These are phyloP conservation scores for Picus viridis DNA, from an alignment of 2,797 vertebrate species.

Conservation along the genomic window DNA sequence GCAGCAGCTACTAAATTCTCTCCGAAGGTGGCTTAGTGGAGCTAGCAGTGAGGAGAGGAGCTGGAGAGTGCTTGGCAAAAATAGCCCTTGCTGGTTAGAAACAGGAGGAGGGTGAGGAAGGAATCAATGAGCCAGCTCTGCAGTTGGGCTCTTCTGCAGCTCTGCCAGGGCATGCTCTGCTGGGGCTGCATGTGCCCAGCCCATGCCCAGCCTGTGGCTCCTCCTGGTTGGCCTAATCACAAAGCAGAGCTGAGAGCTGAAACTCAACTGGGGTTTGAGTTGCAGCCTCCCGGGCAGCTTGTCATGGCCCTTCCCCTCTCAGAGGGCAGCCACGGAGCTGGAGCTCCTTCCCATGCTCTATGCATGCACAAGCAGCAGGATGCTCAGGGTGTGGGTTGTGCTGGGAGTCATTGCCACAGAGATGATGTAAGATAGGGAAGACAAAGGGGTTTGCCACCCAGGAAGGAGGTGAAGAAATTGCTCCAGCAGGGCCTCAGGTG, in stretches of 20 bases:
- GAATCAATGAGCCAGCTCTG: neutral
- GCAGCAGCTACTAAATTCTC: neutral
- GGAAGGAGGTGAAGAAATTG: neutral
- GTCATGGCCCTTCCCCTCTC: neutral
- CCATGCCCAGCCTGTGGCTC: neutral
- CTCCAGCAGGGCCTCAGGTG: neutral
- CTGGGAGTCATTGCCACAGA: neutral
- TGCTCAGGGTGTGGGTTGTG: neutral
- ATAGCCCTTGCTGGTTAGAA: neutral
- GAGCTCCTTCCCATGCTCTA: neutral
- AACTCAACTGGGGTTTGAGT: neutral
- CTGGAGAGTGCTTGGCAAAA: neutral
- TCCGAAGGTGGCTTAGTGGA: neutral
- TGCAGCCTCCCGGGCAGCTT: fast-evolving
- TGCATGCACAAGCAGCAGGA: neutral
- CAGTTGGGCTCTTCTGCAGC: neutral
- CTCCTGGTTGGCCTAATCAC: fast-evolving
- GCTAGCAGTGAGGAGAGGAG: neutral
- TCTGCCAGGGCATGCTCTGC: fast-evolving
- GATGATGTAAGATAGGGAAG: neutral
- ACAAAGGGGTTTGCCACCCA: neutral
- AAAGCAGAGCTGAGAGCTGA: neutral
- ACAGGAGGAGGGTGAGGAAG: neutral
- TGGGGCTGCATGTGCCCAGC: too few relatives aligned
- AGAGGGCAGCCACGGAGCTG: neutral